Conservation (phyloP, 2,888 invertebrate species). For the Zhuqinia jingwanae region DNA sequence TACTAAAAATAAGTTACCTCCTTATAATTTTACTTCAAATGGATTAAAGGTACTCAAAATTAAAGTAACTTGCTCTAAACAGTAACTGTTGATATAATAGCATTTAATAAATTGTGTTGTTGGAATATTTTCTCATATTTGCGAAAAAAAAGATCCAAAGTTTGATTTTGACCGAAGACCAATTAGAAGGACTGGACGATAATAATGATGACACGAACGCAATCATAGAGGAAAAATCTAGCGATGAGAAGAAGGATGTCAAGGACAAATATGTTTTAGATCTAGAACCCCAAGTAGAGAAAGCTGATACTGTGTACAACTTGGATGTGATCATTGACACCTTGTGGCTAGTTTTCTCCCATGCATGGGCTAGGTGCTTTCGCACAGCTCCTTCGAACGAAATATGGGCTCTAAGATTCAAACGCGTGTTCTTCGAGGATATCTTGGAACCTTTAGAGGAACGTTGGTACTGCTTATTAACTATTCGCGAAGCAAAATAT, state of each 20-base stretch:
- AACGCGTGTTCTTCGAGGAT: constrained; percentile 50
- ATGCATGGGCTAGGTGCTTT: constrained; percentile 43
- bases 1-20: background rate
- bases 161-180: background rate
- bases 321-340: constrained; percentile 49
- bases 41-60: background rate
- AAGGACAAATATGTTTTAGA: background rate
- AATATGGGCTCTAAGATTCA: constrained; percentile 54
- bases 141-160: background rate
- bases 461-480: no score
- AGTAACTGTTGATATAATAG: no score
- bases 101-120: no score
- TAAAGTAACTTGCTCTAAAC: no score
- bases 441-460: constrained; percentile 46
- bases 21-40: constrained; percentile 29
- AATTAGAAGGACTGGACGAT: no score
- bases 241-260: background rate
- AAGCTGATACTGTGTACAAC: background rate
- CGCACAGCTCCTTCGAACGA: constrained; percentile 31
- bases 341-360: constrained; percentile 54
- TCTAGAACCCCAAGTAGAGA: constrained; percentile 14
- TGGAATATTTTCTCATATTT: no score
- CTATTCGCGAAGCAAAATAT: no score
- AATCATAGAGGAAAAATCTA: no score
- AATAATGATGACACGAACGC: background rate